A percentile compares a stretch with the other conserved stretches of the same genome.
Evolutionary conservation across 2,888 invertebrate genomes (phyloP).

Genomic region (Prionchulus punctatus): DNA sequence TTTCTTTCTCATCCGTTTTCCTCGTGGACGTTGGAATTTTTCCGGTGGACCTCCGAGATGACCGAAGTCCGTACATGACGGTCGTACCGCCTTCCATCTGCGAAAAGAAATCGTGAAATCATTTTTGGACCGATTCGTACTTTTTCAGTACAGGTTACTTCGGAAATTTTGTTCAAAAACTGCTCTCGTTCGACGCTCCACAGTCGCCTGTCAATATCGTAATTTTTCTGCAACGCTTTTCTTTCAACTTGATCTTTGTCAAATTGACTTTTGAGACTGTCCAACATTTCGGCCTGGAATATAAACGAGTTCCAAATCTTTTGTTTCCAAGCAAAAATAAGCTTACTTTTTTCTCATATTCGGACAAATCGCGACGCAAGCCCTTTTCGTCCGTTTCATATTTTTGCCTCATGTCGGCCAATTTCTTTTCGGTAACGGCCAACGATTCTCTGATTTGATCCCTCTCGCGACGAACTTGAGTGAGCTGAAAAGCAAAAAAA

Average conservation of each 20-base stretch:
- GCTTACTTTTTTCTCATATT: slow-evolving; percentile 8
- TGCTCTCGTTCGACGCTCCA: slow-evolving; percentile 16
- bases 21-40: not conserved
- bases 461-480: slow-evolving; percentile 26
- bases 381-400: slow-evolving; percentile 16
- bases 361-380: not conserved
- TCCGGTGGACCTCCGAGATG: too few relatives aligned
- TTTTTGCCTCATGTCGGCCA: slow-evolving; percentile 19
- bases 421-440: slow-evolving; percentile 18
- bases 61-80: too few relatives aligned
- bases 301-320: not conserved
- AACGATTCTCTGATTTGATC: slow-evolving; percentile 24
- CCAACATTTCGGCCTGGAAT: slow-evolving; percentile 48
- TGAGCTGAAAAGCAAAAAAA: slow-evolving; percentile 17
- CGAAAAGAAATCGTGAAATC: too few relatives aligned
- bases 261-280: slow-evolving; percentile 63
- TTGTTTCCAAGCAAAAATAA: slow-evolving; percentile 3
- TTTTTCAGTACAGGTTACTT: too few relatives aligned
- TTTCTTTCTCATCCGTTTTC: not conserved
- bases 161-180: slow-evolving; percentile 5
- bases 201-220: slow-evolving; percentile 23
- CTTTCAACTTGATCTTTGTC: slow-evolving; percentile 41
- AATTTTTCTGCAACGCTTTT: slow-evolving; percentile 20
- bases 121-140: too few relatives aligned
- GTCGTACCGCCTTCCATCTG: too few relatives aligned